These are phyloP conservation scores for Apaloderma vittatum DNA, from an alignment of 2,113 vertebrate genomes.

Conservation along the genomic window DNA sequence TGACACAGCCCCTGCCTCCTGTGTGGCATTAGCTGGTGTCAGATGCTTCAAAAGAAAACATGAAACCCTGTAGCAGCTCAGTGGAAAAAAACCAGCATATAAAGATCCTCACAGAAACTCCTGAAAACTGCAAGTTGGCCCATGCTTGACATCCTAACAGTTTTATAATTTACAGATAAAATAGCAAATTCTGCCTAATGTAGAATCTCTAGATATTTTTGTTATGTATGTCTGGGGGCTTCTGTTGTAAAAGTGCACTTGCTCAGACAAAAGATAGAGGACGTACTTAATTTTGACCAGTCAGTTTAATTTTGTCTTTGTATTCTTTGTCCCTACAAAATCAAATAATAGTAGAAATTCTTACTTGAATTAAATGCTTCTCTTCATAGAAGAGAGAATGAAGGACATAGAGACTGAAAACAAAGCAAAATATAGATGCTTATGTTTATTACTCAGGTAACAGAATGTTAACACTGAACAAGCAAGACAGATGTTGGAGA, in stretches of 20 bases:
- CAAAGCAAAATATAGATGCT: background rate
- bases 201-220: background rate
- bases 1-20: background rate
- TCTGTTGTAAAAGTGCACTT: background rate
- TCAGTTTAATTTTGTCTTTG: background rate
- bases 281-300: background rate
- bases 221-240: background rate
- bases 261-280: background rate
- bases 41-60: background rate
- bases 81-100: background rate
- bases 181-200: background rate
- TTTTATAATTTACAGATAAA: background rate
- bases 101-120: background rate
- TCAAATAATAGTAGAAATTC: background rate
- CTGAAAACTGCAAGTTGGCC: background rate
- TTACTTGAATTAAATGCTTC: background rate
- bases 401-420: background rate
- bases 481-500: background rate
- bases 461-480: background rate
- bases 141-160: background rate
- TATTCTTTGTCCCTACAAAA: accelerated
- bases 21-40: background rate
- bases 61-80: background rate
- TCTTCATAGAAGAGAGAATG: background rate
- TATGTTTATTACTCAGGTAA: background rate